Percentiles rank a stretch among this genome's conserved stretches.
Conservation (phyloP, 1,140 invertebrate species). For the Drosophila willistoni region DNA sequence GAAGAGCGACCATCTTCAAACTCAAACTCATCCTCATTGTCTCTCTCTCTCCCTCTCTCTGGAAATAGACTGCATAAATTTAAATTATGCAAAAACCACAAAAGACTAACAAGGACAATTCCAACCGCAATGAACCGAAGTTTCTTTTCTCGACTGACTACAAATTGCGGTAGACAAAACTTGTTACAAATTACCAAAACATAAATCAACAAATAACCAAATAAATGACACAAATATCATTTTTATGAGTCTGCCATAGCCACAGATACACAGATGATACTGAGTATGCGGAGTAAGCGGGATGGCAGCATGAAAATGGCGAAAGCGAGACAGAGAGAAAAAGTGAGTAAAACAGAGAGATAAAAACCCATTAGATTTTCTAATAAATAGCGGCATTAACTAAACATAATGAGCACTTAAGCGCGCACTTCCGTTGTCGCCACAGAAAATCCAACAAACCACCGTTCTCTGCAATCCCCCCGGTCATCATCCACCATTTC, state of each 20-base stretch:
- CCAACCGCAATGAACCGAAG: slow-evolving; percentile 14
- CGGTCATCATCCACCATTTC: neutral
- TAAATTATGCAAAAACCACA: slow-evolving; percentile 61
- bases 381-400: slow-evolving; percentile 70
- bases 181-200: slow-evolving; percentile 53
- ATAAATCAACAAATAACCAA: slow-evolving; percentile 67
- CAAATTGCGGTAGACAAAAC: slow-evolving; percentile 44
- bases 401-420: slow-evolving; percentile 72
- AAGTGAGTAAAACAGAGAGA: slow-evolving; percentile 28
- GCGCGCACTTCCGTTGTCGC: slow-evolving; percentile 58
- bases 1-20: neutral
- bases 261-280: slow-evolving; percentile 6
- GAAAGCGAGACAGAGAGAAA: neutral
- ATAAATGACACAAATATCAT: slow-evolving; percentile 68
- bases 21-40: neutral
- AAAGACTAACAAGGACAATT: slow-evolving; percentile 30
- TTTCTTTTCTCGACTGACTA: slow-evolving; percentile 15
- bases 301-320: too few species aligned
- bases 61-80: slow-evolving; percentile 62
- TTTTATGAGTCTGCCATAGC: slow-evolving; percentile 36
- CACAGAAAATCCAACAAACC: slow-evolving; percentile 7
- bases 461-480: neutral
- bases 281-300: neutral
- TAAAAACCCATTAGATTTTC: slow-evolving; percentile 68
- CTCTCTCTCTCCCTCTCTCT: slow-evolving; percentile 28